A percentile compares a stretch with the other conserved stretches of the same genome.
Conservation (phyloP, 2,888 invertebrate species). For the Trissoscelio sp. region DNA sequence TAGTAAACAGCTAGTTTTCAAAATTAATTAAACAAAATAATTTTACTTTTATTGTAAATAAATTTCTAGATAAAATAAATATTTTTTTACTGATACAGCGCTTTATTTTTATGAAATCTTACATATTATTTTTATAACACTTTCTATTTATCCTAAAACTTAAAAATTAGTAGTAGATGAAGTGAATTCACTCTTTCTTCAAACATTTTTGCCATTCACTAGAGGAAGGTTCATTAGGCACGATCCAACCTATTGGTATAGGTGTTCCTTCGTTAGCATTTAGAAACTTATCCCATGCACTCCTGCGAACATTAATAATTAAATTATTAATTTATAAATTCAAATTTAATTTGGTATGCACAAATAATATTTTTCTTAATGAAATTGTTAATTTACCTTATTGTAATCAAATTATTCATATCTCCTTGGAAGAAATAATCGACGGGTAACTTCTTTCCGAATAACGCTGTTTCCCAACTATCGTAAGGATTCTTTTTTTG, state of each 20-base stretch:
- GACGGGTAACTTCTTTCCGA: constrained; percentile 84
- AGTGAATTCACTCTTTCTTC: constrained; percentile 71
- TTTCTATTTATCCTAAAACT: constrained; percentile 47
- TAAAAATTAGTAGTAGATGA: constrained; percentile 34
- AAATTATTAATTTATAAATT: not conserved
- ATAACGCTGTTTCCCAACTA: constrained; percentile 86
- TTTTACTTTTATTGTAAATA: constrained; percentile 6
- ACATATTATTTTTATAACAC: constrained; percentile 36
- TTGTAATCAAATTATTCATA: constrained; percentile 83
- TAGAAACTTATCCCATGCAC: constrained; percentile 84
- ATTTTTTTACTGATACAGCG: constrained; percentile 25
- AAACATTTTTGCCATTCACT: constrained; percentile 82
- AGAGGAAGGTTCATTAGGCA: constrained; percentile 85
- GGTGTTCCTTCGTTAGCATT: constrained; percentile 84
- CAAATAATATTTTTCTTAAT: not conserved
- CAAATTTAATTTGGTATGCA: constrained; percentile 6
- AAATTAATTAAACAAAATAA: constrained; percentile 75
- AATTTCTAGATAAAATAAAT: constrained; percentile 13
- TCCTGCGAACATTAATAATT: constrained; percentile 77
- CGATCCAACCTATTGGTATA: constrained; percentile 90
- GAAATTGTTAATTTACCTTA: constrained; percentile 78
- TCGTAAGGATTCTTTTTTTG: constrained; percentile 83
- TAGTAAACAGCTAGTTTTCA: constrained; percentile 81
- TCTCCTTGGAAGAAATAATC: constrained; percentile 81
- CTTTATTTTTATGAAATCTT: constrained; percentile 33